phyloP scores from a whole-genome alignment of 2,113 vertebrate genomes.

The Spheniscus mendiculus region DNA sequence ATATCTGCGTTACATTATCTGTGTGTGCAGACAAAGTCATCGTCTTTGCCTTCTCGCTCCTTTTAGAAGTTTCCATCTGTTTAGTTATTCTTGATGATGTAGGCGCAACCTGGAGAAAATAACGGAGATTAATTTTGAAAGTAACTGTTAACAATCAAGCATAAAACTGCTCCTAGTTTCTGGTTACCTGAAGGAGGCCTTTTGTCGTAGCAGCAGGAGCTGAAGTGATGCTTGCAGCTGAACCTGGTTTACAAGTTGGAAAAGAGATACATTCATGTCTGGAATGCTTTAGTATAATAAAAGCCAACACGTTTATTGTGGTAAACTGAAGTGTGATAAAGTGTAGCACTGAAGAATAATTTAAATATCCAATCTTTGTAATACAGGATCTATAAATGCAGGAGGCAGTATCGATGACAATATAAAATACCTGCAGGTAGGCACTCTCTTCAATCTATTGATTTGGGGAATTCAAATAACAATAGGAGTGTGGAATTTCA shows the following conservation, averaged over 20 bases:
- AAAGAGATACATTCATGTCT: background rate
- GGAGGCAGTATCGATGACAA: background rate
- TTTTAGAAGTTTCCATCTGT: slow-evolving; percentile 46
- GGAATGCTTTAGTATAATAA: background rate
- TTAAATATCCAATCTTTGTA: background rate
- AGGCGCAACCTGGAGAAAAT: slow-evolving; percentile 50
- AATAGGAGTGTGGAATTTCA: background rate
- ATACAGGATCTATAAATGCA: background rate
- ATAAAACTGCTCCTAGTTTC: background rate
- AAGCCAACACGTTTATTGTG: background rate
- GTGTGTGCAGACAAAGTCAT: slow-evolving; percentile 32
- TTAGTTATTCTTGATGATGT: background rate
- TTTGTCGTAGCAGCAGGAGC: background rate
- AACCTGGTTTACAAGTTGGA: slow-evolving; percentile 38
- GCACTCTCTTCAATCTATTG: background rate
- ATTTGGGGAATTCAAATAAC: background rate
- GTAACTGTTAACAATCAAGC: background rate
- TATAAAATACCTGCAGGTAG: background rate
- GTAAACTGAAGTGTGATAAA: background rate
- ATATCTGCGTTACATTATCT: background rate
- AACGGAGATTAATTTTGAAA: background rate
- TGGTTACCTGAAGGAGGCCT: slow-evolving; percentile 77
- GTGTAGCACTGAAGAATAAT: background rate
- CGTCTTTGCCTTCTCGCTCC: slow-evolving; percentile 62
- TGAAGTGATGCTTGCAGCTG: slow-evolving; percentile 12